Percentiles rank a stretch among this genome's conserved stretches.
phyloP scores from a whole-genome alignment of 2,888 invertebrate genomes.

The Cheilosia vulpina region DNA sequence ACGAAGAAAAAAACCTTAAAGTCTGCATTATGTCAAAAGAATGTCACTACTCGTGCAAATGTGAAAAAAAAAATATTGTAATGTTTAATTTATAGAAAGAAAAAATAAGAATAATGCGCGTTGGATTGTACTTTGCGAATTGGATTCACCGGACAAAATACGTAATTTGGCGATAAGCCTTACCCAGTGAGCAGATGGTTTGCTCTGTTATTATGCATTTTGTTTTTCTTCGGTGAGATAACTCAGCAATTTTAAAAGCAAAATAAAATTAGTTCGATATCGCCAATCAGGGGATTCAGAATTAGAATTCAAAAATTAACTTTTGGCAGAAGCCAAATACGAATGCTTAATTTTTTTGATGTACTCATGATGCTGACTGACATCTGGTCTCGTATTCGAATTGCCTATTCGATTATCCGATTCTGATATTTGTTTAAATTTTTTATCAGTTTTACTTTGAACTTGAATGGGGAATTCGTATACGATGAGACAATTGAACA shows the following conservation, averaged over 20 bases:
- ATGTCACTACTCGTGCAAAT: neutral
- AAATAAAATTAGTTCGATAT: neutral
- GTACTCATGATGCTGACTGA: neutral
- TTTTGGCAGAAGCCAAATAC: neutral
- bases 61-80: neutral
- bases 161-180: constrained; percentile 60
- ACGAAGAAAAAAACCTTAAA: neutral
- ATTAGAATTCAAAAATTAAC: neutral
- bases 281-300: neutral
- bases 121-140: constrained; percentile 46
- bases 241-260: neutral
- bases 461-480: too few species aligned
- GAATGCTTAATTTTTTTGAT: neutral
- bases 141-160: constrained; percentile 48
- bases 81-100: neutral
- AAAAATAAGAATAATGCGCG: neutral
- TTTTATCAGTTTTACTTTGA: neutral
- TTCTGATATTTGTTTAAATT: neutral
- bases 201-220: constrained; percentile 24
- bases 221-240: constrained; percentile 9
- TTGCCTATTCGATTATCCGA: too few species aligned
- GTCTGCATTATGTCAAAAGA: neutral
- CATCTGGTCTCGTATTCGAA: neutral
- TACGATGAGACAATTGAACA: too few species aligned
- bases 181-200: constrained; percentile 42